phyloP scores from a whole-genome alignment of 2,888 invertebrate genomes.

The Phrixothrix hirtus region DNA sequence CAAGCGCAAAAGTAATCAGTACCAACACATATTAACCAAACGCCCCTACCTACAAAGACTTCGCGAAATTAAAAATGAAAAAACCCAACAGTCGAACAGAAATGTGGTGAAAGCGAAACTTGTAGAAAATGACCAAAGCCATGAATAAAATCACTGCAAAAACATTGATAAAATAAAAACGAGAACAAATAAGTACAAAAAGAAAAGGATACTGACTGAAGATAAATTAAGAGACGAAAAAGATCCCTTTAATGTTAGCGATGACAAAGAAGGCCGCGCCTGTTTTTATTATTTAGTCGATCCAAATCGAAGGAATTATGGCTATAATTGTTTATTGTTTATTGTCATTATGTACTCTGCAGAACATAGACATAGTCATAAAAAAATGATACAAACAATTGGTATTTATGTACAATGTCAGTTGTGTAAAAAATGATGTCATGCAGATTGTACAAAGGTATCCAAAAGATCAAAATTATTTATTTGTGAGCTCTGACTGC shows the following conservation, averaged over 20 bases:
- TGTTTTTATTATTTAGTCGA: slow-evolving; percentile 25
- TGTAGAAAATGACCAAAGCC: too few relatives aligned
- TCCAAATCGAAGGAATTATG: slow-evolving; percentile 28
- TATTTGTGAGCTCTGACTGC: slow-evolving; percentile 2
- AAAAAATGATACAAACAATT: too few relatives aligned
- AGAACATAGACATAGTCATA: too few relatives aligned
- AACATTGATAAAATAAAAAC: neutral
- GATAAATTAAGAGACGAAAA: neutral
- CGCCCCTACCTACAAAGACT: neutral
- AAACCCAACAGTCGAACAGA: neutral
- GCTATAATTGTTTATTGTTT: too few relatives aligned
- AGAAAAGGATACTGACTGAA: neutral
- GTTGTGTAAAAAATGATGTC: slow-evolving; percentile 25
- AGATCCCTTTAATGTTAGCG: neutral
- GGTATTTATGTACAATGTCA: too few relatives aligned
- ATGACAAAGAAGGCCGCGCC: slow-evolving; percentile 19
- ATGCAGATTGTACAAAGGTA: slow-evolving; percentile 23
- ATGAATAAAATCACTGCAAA: too few relatives aligned
- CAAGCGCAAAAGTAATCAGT: neutral
- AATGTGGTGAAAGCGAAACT: too few relatives aligned
- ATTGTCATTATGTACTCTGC: too few relatives aligned
- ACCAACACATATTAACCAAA: neutral
- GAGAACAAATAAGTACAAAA: neutral
- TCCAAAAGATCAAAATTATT: slow-evolving; percentile 16
- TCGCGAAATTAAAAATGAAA: neutral